Conservation (phyloP, 2,113 vertebrate species). For the Aphyosemion australe region DNA sequence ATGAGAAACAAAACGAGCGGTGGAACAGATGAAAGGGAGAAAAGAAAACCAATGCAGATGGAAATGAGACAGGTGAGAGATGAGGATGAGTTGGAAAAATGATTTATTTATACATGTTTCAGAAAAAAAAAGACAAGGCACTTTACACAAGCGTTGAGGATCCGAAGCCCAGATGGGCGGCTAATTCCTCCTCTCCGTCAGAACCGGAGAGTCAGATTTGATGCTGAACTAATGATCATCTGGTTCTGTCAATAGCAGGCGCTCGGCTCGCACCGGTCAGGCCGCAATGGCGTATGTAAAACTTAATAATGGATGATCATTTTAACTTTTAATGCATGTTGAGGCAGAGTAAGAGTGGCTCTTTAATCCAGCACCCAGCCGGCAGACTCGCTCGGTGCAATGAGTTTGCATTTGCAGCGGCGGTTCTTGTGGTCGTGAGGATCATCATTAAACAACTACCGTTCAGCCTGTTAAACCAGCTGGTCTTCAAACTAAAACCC, state of each 20-base stretch:
- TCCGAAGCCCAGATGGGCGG: slow-evolving; percentile 21
- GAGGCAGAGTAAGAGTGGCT: slow-evolving; percentile 56
- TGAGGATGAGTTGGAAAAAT: slow-evolving; percentile 42
- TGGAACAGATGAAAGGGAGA: slow-evolving; percentile 11
- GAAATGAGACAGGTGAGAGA: slow-evolving; percentile 67
- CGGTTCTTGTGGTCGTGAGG: slow-evolving; percentile 30
- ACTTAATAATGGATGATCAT: slow-evolving; percentile 70
- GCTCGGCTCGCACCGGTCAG: slow-evolving; percentile 34
- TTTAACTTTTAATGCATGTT: slow-evolving; percentile 73
- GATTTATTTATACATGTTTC: slow-evolving; percentile 59
- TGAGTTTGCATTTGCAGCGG: slow-evolving; percentile 33
- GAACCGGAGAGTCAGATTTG: slow-evolving; percentile 39
- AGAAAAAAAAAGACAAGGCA: slow-evolving; percentile 47
- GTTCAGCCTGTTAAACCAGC: slow-evolving; percentile 20
- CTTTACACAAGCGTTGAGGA: slow-evolving; percentile 51
- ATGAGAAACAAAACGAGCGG: slow-evolving; percentile 13
- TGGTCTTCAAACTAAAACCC: slow-evolving; percentile 22
- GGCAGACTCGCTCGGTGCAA: slow-evolving; percentile 27
- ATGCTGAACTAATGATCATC: slow-evolving; percentile 54
- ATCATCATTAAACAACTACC: slow-evolving; percentile 41
- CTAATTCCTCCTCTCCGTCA: slow-evolving; percentile 39
- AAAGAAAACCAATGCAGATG: slow-evolving; percentile 28
- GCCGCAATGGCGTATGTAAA: slow-evolving; percentile 60
- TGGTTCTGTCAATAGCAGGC: slow-evolving; percentile 44
- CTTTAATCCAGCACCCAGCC: slow-evolving; percentile 68